phyloP scores from a whole-genome alignment of 2,113 vertebrate species.

The Phaethornis superciliosus region DNA sequence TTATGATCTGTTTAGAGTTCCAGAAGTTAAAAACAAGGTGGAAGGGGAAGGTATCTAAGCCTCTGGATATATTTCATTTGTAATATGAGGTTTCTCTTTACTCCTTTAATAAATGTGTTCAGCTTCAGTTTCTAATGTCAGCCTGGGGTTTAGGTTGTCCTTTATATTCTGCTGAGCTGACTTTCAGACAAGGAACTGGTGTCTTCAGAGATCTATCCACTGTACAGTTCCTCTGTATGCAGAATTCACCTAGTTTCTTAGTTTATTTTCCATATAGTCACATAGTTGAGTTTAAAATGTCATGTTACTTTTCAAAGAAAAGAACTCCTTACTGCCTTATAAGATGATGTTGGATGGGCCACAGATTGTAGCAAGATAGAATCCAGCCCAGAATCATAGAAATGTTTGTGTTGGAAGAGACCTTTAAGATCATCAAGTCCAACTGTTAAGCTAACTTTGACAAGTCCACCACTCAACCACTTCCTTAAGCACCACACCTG shows the following conservation, averaged over 20 bases:
- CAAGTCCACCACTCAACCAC: too few species aligned
- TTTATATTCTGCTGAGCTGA: not conserved
- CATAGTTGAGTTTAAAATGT: not conserved
- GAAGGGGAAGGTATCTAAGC: accelerated
- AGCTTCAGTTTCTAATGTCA: not conserved
- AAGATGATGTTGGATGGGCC: not conserved
- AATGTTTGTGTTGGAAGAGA: too few species aligned
- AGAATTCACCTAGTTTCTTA: not conserved
- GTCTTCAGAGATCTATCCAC: not conserved
- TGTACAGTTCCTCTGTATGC: not conserved
- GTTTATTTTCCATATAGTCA: not conserved
- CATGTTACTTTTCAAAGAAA: not conserved
- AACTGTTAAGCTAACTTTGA: too few species aligned
- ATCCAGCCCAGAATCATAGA: not conserved
- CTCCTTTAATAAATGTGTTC: not conserved
- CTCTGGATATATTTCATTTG: not conserved
- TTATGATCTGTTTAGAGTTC: not conserved
- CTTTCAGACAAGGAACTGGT: not conserved
- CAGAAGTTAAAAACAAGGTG: not conserved
- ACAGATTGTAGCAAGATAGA: not conserved
- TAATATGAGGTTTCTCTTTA: not conserved
- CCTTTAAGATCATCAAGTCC: too few species aligned
- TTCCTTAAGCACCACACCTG: too few species aligned
- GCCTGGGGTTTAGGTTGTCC: not conserved
- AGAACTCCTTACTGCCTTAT: not conserved